Evolutionary conservation across 1,140 invertebrate species (phyloP), one percentile per base, ranked within the genome.

Genomic region (Dolichoris vasculosae): DNA sequence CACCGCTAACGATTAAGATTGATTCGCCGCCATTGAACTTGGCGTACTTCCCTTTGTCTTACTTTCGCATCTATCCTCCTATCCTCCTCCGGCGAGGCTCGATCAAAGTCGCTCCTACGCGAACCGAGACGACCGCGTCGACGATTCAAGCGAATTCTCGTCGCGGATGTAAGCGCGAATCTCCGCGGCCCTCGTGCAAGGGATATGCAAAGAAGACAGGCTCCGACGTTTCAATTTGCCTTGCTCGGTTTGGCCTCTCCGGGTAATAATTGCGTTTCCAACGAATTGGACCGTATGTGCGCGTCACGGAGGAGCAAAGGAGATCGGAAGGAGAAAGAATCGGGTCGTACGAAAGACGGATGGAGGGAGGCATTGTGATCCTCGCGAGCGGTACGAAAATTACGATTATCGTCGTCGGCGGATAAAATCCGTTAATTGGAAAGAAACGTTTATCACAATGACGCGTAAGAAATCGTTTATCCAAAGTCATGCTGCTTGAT

Each of bases 201-300:
- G n/a, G n/a, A n/a, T n/a, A 17, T 64, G 76, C 76, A 83, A 83
- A 83, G 63, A 83, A 83, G 73, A 46, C 43, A 40, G 1, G 11
- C 7, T 20, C 35, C 40, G 82, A 83, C 82, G 55, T 83, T 83
- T 83, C 82, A 75, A 83, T 83, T 83, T 83, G 63, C n/a, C n/a
- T n/a, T n/a, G n/a, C n/a, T n/a, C n/a, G n/a, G n/a, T n/a, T n/a
- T n/a, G 46, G 30, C 40, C 43, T 81, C 9, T 26, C 7, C 51
- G 76, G 43, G 26, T 32, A 59, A 82, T 82, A 82, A 82, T 83
- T 83, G 55, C 73, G 40, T 82, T 82, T n/a, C 15, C 78, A n/a
- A 43, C 38, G 67, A 69, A 3, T 69, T 38, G 20, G 23, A 69
- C 32, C 38, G 43, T 73, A 73, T 51, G 1, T 76, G 35, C 8